Percentiles rank a stretch among this genome's conserved stretches.
phyloP scores from a whole-genome alignment of 2,888 invertebrate species.

The Agrilus cyanescens region DNA sequence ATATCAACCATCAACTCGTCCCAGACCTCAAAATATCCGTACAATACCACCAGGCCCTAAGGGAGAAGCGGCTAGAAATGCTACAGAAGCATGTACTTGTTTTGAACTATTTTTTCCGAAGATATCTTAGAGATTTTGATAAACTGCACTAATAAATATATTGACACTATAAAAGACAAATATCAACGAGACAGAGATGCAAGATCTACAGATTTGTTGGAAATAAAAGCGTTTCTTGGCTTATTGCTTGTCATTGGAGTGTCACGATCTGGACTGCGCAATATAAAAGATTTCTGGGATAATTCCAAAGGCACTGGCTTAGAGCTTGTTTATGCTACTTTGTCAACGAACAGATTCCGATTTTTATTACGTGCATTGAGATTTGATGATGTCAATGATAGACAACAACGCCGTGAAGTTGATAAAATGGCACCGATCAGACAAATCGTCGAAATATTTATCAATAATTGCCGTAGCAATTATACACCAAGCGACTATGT shows the following conservation, averaged over 20 bases:
- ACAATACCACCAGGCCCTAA: neutral
- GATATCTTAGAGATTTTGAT: neutral
- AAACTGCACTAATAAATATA: neutral
- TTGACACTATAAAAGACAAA: neutral
- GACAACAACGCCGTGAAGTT: slow-evolving; percentile 5
- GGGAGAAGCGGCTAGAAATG: neutral
- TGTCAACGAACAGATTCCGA: slow-evolving; percentile 13
- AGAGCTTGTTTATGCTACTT: slow-evolving; percentile 14
- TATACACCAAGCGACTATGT: slow-evolving; percentile 8
- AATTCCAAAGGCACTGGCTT: slow-evolving; percentile 13
- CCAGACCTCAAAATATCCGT: neutral
- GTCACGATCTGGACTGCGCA: slow-evolving; percentile 12
- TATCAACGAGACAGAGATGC: slow-evolving; percentile 5
- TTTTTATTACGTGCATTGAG: slow-evolving; percentile 9
- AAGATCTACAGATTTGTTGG: slow-evolving; percentile 13
- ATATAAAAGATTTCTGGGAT: slow-evolving; percentile 15
- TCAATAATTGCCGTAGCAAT: slow-evolving; percentile 15
- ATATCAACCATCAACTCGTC: neutral
- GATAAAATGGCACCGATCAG: slow-evolving; percentile 14
- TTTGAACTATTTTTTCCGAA: neutral
- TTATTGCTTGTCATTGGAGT: slow-evolving; percentile 17
- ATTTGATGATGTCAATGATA: slow-evolving; percentile 11
- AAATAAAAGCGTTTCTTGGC: slow-evolving; percentile 18
- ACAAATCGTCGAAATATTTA: slow-evolving; percentile 18
- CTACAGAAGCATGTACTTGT: neutral